Percentiles rank a stretch among this genome's conserved stretches.
Evolutionary conservation across 2,888 invertebrate genomes (phyloP).

Genomic region (Ceriagrion tenellum): DNA sequence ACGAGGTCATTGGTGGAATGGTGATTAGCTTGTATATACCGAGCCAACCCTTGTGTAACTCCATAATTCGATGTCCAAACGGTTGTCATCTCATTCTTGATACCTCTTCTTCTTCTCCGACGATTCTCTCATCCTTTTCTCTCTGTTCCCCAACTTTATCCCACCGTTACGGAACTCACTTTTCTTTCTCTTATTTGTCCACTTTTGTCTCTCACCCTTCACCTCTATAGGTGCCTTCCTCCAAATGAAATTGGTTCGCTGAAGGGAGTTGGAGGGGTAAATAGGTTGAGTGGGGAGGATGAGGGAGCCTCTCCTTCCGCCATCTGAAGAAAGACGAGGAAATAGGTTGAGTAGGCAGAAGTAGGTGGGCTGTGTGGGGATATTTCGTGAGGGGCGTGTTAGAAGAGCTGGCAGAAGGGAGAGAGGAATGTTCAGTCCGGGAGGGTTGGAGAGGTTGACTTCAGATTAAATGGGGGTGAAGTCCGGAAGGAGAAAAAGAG

Average conservation of each 20-base stretch:
- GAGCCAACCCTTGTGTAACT: no score
- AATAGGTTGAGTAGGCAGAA: constrained; percentile 28
- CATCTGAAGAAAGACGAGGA: neutral
- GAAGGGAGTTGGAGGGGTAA: no score
- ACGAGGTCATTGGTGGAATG: no score
- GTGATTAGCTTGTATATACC: no score
- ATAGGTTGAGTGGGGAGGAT: no score
- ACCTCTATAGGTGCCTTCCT: neutral
- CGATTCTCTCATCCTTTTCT: neutral
- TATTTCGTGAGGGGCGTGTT: neutral
- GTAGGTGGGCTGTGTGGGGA: neutral
- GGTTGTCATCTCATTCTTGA: neutral
- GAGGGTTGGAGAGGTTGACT: neutral
- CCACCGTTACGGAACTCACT: neutral
- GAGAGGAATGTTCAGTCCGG: neutral
- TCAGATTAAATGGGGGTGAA: constrained; percentile 24
- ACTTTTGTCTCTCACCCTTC: neutral
- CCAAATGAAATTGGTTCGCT: constrained; percentile 6
- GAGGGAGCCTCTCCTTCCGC: neutral
- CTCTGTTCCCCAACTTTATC: no score
- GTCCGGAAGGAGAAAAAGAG: neutral
- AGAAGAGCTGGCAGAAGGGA: neutral
- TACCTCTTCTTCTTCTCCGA: neutral
- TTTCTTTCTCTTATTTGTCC: neutral
- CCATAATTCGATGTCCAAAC: neutral